Conservation (phyloP, 2,888 invertebrate species). For the Hermaeophaga mercurialis region DNA sequence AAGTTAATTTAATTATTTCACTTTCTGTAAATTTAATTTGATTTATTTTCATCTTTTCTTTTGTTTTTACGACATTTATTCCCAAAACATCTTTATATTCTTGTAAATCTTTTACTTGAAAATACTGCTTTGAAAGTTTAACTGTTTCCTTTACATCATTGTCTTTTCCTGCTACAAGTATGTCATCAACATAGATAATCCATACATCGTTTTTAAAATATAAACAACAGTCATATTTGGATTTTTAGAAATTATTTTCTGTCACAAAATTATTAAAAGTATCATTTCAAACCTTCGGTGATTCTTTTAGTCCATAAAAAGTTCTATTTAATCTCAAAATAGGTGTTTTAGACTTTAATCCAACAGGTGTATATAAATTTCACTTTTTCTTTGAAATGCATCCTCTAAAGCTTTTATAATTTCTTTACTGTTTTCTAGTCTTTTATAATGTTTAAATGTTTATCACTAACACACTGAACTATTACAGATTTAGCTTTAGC, state of each 20-base stretch:
- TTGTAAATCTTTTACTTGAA: conserved; percentile 31
- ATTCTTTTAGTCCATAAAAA: conserved; percentile 29
- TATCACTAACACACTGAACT: too few relatives aligned
- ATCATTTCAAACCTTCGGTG: conserved; percentile 29
- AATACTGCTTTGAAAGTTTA: conserved; percentile 22
- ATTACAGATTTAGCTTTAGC: too few relatives aligned
- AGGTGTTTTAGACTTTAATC: conserved; percentile 18
- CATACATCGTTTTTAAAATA: conserved; percentile 14
- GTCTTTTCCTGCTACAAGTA: conserved; percentile 25
- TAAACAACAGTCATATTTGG: too few relatives aligned
- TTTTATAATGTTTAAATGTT: too few relatives aligned
- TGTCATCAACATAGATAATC: conserved; percentile 38
- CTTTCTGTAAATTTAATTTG: conserved; percentile 29
- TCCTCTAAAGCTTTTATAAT: too few relatives aligned
- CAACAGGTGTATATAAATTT: conserved; percentile 28
- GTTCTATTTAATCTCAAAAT: conserved; percentile 28
- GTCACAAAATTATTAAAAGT: conserved; percentile 30
- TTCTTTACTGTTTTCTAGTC: too few relatives aligned
- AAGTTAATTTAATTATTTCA: too few relatives aligned
- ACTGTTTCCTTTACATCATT: conserved; percentile 15
- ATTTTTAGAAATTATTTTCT: conserved; percentile 24
- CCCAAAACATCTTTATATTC: conserved; percentile 28
- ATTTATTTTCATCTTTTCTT: conserved; percentile 27
- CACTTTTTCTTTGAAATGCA: conserved; percentile 28
- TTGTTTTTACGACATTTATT: conserved; percentile 24